Base-by-base conservation (phyloP, 2,113 vertebrate species). In the Copsychus sechellarum region DNA sequence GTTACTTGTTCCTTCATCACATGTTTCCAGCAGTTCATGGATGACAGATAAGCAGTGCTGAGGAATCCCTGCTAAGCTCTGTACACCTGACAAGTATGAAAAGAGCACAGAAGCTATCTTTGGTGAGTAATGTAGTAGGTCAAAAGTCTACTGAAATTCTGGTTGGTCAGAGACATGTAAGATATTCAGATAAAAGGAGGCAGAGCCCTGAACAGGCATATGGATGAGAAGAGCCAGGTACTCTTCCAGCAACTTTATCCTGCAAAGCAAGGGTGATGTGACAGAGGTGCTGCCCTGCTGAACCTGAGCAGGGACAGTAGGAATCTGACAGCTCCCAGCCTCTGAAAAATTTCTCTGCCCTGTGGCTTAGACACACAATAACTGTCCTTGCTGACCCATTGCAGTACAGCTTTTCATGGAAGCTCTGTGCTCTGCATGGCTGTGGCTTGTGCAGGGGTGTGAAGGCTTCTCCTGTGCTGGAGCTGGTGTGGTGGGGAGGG, bases 361-460 rank as follows among this genome's bases (percentile, higher is more conserved):
- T 38, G 5, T 70, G 33, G 38, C 50, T 81, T 54, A 83, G 42
- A 42, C 14, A 77, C 28, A 25, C 66, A 80, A 53, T 51, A 57
- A 33, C 38, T 65, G n/a, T 47, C 24, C 51, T 73, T 88, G 64
- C 40, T 40, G 40, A 40, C 40, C 38, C 54, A 20, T 5, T 86
- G 66, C 77, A 77, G 42, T 22, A 14, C 22, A 85, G 26, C 20
- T 40, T 73, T 92, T 66, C 77, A 43, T 33, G 77, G 69, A 20
- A 48, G 62, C 67, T 54, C n/a, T 0, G 2, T 0, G 6, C 42
- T 43, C 61, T 2, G 2, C 24, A 2, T 6, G 11, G 71, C 67
- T 76, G 43, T 5, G 2, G 29, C 1, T 0, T 11, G 11, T 38
- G 31, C 57, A 21, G 60, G 50, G 29, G 7, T 38, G 16, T 45